phyloP scores from a whole-genome alignment of 2,888 invertebrate species.

The Entomobrya multifasciata region DNA sequence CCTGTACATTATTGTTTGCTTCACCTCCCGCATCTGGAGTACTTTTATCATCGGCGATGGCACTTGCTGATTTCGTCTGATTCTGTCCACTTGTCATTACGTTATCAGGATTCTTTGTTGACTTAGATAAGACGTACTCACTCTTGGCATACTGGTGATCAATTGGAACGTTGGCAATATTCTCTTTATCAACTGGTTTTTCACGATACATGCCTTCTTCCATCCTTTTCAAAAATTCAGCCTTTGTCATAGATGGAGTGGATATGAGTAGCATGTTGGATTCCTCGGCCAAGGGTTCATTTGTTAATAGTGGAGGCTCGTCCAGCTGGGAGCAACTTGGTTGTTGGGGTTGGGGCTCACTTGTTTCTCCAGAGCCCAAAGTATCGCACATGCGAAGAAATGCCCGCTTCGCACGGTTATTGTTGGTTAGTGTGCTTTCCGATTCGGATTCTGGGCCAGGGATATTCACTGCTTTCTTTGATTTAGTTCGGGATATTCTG shows the following conservation, averaged over 20 bases:
- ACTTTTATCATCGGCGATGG: neutral
- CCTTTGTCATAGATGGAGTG: conserved; percentile 15
- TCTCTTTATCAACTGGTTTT: neutral
- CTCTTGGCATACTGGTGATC: neutral
- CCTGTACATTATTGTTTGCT: too few relatives aligned
- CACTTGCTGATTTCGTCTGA: neutral
- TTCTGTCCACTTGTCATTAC: neutral
- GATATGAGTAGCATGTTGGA: too few relatives aligned
- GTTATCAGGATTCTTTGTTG: neutral
- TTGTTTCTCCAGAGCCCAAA: neutral
- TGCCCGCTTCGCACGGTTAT: conserved; percentile 25
- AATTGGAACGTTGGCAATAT: neutral
- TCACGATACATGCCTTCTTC: conserved; percentile 1
- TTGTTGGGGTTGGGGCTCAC: neutral
- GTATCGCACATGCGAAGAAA: conserved; percentile 36
- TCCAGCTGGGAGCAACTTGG: too few relatives aligned
- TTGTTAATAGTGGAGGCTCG: too few relatives aligned
- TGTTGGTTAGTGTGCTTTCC: neutral
- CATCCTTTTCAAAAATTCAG: conserved; percentile 42
- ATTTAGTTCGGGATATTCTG: conserved; percentile 3
- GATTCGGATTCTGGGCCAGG: neutral
- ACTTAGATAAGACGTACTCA: neutral
- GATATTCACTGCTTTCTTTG: neutral
- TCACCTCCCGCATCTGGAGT: neutral
- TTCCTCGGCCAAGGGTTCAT: too few relatives aligned